Evolutionary conservation across 2,797 vertebrate genomes (phyloP), one percentile per base, ranked within the genome.

Genomic region (Danio kyathit): DNA sequence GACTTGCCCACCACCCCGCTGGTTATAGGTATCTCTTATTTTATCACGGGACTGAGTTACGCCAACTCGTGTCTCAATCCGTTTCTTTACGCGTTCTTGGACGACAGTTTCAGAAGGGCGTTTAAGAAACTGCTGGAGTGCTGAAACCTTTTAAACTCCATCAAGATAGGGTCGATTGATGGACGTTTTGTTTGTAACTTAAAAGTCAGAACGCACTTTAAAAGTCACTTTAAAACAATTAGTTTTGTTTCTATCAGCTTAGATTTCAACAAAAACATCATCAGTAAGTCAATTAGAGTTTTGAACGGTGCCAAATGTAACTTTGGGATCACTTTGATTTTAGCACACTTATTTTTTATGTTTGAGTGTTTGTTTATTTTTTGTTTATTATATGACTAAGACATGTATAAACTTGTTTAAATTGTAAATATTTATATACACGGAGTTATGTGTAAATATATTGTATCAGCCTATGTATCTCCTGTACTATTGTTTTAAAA

Each of bases 21-120:
- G 29, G 92, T 95, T 69, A 92, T 94, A 0, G 85, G 90, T 0
- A 86, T 93, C 65, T 94, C 94, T 63, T 94, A 93, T 21, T 91
- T 91, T 80, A 91, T 95, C 89, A 94, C 93, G 66, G 93, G 93
- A 65, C 88, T 94, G 2, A 93, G 93, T 86, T 95, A 94, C 0
- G 90, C 94, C 84, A 94, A 94, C 13, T 95, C 94, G 0, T 93
- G 93, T 79, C 70, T 94, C 82, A 94, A 92, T 40, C 92, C 93
- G 0, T 94, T 94, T 83, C 52, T 95, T 51, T 94, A 93, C 0
- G 89, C 93, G 13, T 94, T 95, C 85, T 90, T 94, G 46, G 93
- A 94, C 0, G 90, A 93, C 74, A 90, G 86, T 1, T 95, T 95
- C 63, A 85, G 88, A 64, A 92, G 91, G 57, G 93, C 91, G 17